These are phyloP conservation scores for Acipenser oxyrinchus DNA, from an alignment of 2,797 vertebrate species.

Conservation along the genomic window DNA sequence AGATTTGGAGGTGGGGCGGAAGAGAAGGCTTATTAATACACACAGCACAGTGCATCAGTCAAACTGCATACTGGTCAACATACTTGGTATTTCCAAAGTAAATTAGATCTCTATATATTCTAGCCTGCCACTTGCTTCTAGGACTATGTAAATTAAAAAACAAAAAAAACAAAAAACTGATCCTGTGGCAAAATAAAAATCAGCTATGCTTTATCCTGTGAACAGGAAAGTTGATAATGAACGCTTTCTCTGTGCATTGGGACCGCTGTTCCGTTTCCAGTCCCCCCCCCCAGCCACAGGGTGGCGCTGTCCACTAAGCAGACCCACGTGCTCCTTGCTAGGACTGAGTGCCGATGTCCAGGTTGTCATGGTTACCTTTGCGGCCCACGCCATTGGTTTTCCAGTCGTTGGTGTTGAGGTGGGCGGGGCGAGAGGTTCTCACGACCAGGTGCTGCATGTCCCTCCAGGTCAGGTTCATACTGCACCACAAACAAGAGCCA, in stretches of 20 bases:
- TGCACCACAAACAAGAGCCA: conserved; percentile 31
- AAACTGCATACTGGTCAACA: conserved; percentile 14
- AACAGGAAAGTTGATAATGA: no score
- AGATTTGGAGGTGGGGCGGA: background rate
- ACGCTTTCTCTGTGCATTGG: no score
- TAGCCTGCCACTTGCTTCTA: no score
- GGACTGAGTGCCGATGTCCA: no score
- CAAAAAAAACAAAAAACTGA: no score
- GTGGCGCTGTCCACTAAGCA: background rate
- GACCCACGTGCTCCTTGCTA: background rate
- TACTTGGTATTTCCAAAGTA: conserved; percentile 14
- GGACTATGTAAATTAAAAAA: no score
- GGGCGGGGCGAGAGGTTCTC: conserved; percentile 75
- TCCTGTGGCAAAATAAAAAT: no score
- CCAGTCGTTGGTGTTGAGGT: conserved; percentile 87
- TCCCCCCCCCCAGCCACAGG: no score
- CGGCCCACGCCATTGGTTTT: conserved; percentile 85
- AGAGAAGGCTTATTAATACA: background rate
- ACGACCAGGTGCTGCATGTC: conserved; percentile 98
- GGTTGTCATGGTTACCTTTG: conserved; percentile 60
- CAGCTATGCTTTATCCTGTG: no score
- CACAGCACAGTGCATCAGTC: conserved; percentile 11
- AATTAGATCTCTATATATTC: no score
- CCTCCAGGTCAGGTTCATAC: conserved; percentile 93
- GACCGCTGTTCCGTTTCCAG: no score